phyloP scores from a whole-genome alignment of 2,113 vertebrate genomes.

The Pterocles gutturalis region DNA sequence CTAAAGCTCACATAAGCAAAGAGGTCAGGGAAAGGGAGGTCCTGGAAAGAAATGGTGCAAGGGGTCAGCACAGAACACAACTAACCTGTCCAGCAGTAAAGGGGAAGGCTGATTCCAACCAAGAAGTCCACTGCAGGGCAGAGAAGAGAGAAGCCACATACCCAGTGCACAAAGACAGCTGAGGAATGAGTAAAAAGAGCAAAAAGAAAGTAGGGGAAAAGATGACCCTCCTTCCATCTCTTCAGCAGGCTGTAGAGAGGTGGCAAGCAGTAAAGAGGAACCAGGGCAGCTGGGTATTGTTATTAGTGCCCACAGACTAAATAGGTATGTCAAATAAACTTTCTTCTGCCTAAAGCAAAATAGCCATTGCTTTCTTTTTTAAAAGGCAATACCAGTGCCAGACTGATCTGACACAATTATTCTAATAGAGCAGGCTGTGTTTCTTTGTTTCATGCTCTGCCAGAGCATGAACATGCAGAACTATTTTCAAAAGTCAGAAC shows the following conservation, averaged over 20 bases:
- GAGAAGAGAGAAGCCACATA: background rate
- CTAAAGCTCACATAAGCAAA: background rate
- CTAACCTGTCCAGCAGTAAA: background rate
- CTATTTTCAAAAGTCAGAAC: background rate
- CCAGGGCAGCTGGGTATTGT: background rate
- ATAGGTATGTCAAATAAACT: background rate
- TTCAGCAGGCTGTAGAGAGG: background rate
- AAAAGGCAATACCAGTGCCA: background rate
- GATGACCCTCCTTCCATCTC: background rate
- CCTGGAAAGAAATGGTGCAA: background rate
- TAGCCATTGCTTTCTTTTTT: background rate
- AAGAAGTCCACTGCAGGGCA: background rate
- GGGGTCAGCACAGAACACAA: background rate
- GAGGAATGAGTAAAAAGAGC: background rate
- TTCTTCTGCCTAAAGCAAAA: background rate
- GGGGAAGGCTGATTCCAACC: background rate
- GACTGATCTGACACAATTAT: background rate
- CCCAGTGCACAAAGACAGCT: background rate
- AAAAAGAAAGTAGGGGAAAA: background rate
- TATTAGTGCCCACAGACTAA: background rate
- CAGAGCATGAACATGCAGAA: background rate
- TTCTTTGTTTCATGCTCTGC: conserved; percentile 28
- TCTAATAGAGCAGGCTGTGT: background rate
- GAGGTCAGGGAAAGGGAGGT: background rate
- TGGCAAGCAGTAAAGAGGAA: background rate